Percentiles rank a stretch among this genome's conserved stretches.
phyloP scores from a whole-genome alignment of 2,888 invertebrate genomes.

The Chloroclysta siterata region DNA sequence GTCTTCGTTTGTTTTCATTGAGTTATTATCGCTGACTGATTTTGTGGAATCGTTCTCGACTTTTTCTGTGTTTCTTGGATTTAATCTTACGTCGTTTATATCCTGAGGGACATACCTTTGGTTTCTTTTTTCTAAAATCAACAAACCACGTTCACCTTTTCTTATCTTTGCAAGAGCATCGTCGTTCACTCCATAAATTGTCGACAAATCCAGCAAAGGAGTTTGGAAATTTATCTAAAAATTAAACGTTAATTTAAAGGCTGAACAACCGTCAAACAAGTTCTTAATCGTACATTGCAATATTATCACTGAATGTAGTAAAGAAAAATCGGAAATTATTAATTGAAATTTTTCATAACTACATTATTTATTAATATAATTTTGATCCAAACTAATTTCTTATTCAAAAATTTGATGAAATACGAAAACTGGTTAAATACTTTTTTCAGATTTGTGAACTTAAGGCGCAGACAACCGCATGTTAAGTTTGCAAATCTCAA shows the following conservation, averaged over 20 bases:
- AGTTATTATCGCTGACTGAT: neutral
- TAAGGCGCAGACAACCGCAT: neutral
- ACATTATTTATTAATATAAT: too few relatives aligned
- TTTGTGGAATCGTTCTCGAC: neutral
- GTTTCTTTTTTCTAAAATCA: constrained; percentile 58
- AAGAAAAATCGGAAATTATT: too few relatives aligned
- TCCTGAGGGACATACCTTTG: constrained; percentile 55
- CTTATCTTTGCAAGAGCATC: constrained; percentile 54
- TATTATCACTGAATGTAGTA: too few relatives aligned
- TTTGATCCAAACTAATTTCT: too few relatives aligned
- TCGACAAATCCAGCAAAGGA: constrained; percentile 67
- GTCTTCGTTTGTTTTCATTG: constrained; percentile 2
- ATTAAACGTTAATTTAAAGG: constrained; percentile 11
- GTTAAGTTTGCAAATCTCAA: constrained; percentile 36
- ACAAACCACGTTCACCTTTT: constrained; percentile 57
- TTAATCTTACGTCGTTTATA: constrained; percentile 37
- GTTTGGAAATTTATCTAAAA: constrained; percentile 71
- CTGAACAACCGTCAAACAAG: too few relatives aligned
- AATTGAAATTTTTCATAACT: too few relatives aligned
- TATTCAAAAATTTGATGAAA: too few relatives aligned
- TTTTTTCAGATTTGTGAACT: too few relatives aligned
- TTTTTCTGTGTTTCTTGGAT: neutral
- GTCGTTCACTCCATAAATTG: constrained; percentile 67
- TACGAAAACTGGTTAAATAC: too few relatives aligned
- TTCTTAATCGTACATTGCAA: too few relatives aligned